phyloP scores from a whole-genome alignment of 2,113 vertebrate genomes.

The Rhinoderma darwinii region DNA sequence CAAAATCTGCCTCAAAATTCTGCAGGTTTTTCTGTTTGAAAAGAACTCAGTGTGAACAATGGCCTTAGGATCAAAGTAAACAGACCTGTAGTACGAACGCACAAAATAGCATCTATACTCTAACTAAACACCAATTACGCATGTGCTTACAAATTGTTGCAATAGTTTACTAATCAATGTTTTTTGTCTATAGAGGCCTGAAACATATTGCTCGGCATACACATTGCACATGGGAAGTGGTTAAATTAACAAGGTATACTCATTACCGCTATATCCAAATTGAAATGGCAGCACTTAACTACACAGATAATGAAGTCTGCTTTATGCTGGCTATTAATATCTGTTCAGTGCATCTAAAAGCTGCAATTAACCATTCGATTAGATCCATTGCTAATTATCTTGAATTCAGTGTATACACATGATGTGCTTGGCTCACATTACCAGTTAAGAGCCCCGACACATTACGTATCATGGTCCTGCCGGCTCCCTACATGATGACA shows the following conservation, averaged over 20 bases:
- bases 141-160: constrained; percentile 20
- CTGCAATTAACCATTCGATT: constrained; percentile 59
- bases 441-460: constrained; percentile 19
- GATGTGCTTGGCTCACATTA: constrained; percentile 51
- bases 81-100: background rate
- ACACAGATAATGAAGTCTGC: constrained; percentile 53
- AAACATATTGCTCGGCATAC: constrained; percentile 36
- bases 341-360: constrained; percentile 57
- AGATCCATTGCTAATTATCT: constrained; percentile 57
- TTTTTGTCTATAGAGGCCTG: constrained; percentile 34
- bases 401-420: constrained; percentile 50
- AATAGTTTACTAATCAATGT: constrained; percentile 37
- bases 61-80: background rate
- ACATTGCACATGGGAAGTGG: constrained; percentile 35
- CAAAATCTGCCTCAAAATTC: too few relatives aligned
- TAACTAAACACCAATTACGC: background rate
- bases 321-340: constrained; percentile 59
- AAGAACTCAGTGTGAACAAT: too few relatives aligned
- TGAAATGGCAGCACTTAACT: constrained; percentile 48
- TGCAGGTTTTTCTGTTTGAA: too few relatives aligned
- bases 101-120: background rate
- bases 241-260: constrained; percentile 49
- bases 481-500: background rate
- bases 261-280: constrained; percentile 46
- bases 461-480: background rate